Evolutionary conservation across 2,888 invertebrate genomes (phyloP), one percentile per base, ranked within the genome.

Genomic region (Diloba caeruleocephala): DNA sequence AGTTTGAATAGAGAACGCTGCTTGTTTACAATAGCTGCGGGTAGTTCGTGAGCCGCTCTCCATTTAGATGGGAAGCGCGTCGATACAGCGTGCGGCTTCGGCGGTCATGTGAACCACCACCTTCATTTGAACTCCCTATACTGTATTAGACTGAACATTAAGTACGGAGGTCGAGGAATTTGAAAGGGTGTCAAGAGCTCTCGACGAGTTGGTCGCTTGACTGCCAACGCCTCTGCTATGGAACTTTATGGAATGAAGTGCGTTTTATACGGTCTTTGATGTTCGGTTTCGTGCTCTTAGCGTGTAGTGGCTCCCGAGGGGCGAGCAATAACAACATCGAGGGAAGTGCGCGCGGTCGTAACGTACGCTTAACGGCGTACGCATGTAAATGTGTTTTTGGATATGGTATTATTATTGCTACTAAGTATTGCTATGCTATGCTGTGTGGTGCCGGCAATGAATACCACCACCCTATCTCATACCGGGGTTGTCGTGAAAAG

Each of bases 1-100:
- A 87, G 84, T 89, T 88, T 88, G 88, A 90, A 90, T 90, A 89
- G 85, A 86, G 84, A 88, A 87, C 84, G 83, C 81, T 84, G 85
- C 88, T 90, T 91, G 89, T 90, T 90, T 90, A 90, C 88, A 89
- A 90, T 90, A 85, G 88, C 90, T 89, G 87, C 87, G 87, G 88
- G 91, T 90, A 88, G 84, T 88, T 89, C 89, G 89, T 90, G 90
- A 89, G 84, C 84, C 82, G 81, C 84, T 88, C 89, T 88, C 87
- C 83, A 89, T 90, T 89, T 88, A 90, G 89, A 90, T 89, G 86
- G 83, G 83, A 85, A 87, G 81, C 81, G 84, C 86, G 84, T 85
- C 85, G 87, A 89, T 89, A 87, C 84, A 76, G 83, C 78, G 83
- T 81, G 82, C 78, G 82, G 82, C 81, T 79, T 77, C 77, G 82